These are phyloP conservation scores for Drosophila ogumai DNA, from an alignment of 1,140 invertebrate species.

Conservation along the genomic window DNA sequence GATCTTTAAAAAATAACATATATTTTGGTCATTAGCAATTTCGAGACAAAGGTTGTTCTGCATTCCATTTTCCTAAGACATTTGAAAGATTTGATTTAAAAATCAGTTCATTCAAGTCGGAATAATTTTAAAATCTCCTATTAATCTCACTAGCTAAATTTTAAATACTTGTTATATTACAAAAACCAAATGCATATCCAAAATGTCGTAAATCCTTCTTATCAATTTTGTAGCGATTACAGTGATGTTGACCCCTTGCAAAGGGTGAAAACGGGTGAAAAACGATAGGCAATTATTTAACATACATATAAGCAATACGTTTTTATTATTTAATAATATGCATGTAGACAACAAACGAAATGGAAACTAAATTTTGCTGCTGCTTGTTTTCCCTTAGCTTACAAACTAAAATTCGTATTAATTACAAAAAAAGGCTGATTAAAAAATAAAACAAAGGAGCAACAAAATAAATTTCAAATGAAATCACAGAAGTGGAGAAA, in stretches of 20 bases:
- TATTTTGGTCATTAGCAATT: neutral
- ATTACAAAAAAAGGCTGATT: slow-evolving; percentile 55
- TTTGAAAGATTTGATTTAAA: neutral
- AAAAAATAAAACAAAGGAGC: slow-evolving; percentile 52
- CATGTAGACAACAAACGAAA: slow-evolving; percentile 50
- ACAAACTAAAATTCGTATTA: slow-evolving; percentile 56
- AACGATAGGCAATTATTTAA: slow-evolving; percentile 17
- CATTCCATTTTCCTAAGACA: neutral
- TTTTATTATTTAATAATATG: slow-evolving; percentile 38
- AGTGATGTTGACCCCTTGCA: slow-evolving; percentile 11
- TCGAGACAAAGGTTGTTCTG: neutral
- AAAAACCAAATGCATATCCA: neutral
- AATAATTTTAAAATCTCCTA: neutral
- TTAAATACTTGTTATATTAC: neutral
- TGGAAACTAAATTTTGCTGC: slow-evolving; percentile 36
- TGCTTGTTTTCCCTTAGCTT: slow-evolving; percentile 24
- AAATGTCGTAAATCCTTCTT: neutral
- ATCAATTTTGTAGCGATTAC: slow-evolving; percentile 1
- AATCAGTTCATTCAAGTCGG: neutral
- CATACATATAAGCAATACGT: slow-evolving; percentile 47
- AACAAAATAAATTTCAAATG: slow-evolving; percentile 56
- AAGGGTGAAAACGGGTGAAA: slow-evolving; percentile 11
- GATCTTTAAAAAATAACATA: neutral
- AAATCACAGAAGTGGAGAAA: slow-evolving; percentile 56
- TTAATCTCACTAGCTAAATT: neutral